Evolutionary conservation across 2,888 invertebrate genomes (phyloP).

Genomic region (Nineta flava): DNA sequence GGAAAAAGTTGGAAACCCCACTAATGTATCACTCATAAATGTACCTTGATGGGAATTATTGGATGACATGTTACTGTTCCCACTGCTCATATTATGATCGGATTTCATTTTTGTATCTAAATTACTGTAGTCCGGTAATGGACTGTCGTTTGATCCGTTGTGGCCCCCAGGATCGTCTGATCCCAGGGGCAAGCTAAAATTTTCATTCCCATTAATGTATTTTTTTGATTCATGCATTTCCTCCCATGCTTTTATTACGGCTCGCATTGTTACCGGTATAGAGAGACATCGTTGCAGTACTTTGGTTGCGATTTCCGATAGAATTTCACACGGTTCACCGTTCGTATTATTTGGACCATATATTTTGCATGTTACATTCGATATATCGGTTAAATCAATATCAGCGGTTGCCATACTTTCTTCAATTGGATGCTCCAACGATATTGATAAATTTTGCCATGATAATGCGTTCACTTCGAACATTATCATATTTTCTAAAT

Average conservation of each 20-base stretch:
- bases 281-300: constrained; percentile 79
- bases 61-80: neutral
- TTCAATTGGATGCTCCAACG: constrained; percentile 82
- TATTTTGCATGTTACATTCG: constrained; percentile 62
- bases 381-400: constrained; percentile 67
- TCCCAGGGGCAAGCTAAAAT: constrained; percentile 51
- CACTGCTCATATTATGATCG: constrained; percentile 14
- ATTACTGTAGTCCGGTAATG: constrained; percentile 30
- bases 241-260: constrained; percentile 76
- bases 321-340: constrained; percentile 30
- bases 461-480: constrained; percentile 85
- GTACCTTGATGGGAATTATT: constrained; percentile 13
- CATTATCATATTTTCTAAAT: constrained; percentile 63
- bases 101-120: constrained; percentile 20
- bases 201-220: constrained; percentile 35
- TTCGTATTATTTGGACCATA: constrained; percentile 34
- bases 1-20: constrained; percentile 27
- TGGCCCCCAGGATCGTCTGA: constrained; percentile 49
- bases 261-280: constrained; percentile 81
- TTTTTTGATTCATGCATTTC: constrained; percentile 40
- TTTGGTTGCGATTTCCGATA: constrained; percentile 39
- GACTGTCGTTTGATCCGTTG: constrained; percentile 23
- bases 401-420: constrained; percentile 89
- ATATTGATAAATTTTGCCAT: constrained; percentile 76
- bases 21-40: constrained; percentile 26